Evolutionary conservation across 2,888 invertebrate genomes (phyloP), one percentile per base, ranked within the genome.

Genomic region (Syrphus vitripennis): DNA sequence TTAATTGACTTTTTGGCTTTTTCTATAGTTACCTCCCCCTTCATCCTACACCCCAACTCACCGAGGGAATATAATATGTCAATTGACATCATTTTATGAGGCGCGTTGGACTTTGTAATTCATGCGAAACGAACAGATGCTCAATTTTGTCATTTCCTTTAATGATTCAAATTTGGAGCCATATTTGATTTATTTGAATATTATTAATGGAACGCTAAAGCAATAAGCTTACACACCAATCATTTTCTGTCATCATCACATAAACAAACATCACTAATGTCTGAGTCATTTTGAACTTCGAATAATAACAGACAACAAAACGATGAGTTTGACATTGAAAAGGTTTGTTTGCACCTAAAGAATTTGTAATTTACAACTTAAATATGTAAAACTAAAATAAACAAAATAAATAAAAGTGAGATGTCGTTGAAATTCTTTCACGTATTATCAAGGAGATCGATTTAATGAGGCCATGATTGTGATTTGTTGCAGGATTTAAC

Each of bases 1-100:
- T 50, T 74, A 83, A 83, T 78, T 83, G 74, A 83, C 83, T 78
- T 83, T 78, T 78, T 78, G 77, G 72, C 77, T 78, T 78, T 31
- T 76, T 61, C 26, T 24, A 59, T 45, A 57, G 10, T 24, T 24
- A 3, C 42, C 75, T 63, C 10, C 72, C 67, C 50, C 63, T 48
- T 55, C 0, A 10, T 19, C 9, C 31, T 21, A 21, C 48, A 12
- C 21, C 48, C 21, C 21, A 48, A 12, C 19, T 7, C 10, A 5
- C 12, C 24, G 24, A 26, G 1, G 50, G 12, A 48, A 19, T 31
- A n/a, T 29, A 29, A 31, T 19, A 63, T 63, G 70, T 81, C 82
- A 82, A 76, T 82, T 82, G 76, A 78, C 67, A 83, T 78, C 31
- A 55, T 83, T 78, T 83, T 67, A 76, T 76, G 55, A n/a, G 26